Percentiles rank a stretch among this genome's conserved stretches.
Conservation (phyloP, 1,140 invertebrate genomes). For the Drosophila hydei region DNA sequence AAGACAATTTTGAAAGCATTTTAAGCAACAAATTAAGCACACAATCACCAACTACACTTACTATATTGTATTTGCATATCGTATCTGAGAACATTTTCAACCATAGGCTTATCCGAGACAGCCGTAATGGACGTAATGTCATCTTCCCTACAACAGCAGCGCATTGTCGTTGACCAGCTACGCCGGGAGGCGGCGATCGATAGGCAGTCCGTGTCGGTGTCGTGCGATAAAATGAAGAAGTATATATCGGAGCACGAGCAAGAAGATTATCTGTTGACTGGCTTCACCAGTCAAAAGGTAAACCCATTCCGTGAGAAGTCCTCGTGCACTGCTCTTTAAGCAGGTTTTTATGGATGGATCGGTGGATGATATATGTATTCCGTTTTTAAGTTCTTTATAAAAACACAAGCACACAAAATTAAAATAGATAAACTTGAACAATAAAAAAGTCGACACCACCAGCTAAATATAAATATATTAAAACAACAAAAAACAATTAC, state of each 20-base stretch:
- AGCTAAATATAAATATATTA: constrained; percentile 27
- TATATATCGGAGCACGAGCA: constrained; percentile 96
- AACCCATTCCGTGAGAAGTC: constrained; percentile 99
- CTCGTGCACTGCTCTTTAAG: constrained; percentile 93
- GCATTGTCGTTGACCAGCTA: constrained; percentile 96
- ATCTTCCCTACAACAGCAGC: constrained; percentile 95
- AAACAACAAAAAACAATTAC: neutral
- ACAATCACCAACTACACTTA: constrained; percentile 55
- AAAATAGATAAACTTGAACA: constrained; percentile 22
- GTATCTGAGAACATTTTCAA: constrained; percentile 82
- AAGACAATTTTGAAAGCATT: constrained; percentile 4
- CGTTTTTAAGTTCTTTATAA: constrained; percentile 38
- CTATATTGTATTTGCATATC: constrained; percentile 57
- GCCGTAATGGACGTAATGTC: constrained; percentile 96
- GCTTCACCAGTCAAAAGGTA: constrained; percentile 97
- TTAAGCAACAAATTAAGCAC: constrained; percentile 43
- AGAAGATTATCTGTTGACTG: constrained; percentile 97
- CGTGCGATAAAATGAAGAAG: constrained; percentile 96
- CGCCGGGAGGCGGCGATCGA: constrained; percentile 95
- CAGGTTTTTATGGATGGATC: neutral
- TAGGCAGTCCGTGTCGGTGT: constrained; percentile 93
- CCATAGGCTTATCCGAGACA: constrained; percentile 92
- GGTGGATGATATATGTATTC: constrained; percentile 11
- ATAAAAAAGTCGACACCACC: constrained; percentile 42
- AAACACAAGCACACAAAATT: constrained; percentile 27